phyloP scores from a whole-genome alignment of 2,797 vertebrate species.

The Parambassis ranga region DNA sequence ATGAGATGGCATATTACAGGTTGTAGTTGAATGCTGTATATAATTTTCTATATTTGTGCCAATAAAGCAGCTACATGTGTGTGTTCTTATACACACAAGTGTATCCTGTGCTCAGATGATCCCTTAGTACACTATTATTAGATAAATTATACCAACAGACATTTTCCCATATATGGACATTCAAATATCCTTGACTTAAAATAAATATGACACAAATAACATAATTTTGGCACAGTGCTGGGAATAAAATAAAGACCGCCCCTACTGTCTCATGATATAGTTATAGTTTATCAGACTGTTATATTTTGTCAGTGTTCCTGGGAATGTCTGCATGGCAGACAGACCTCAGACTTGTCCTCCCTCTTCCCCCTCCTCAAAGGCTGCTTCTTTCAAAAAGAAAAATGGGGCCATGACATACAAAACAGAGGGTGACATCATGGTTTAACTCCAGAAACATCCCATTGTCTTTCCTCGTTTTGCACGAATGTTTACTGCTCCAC shows the following conservation, averaged over 20 bases:
- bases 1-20: background rate
- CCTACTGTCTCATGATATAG: background rate
- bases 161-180: background rate
- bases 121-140: background rate
- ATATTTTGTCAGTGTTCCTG: background rate
- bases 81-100: no score
- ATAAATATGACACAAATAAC: no score
- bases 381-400: background rate
- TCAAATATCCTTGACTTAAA: background rate
- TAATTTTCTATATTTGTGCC: no score
- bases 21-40: background rate
- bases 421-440: conserved; percentile 1
- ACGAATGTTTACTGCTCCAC: background rate
- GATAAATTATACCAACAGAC: background rate
- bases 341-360: background rate
- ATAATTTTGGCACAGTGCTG: no score
- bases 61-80: no score
- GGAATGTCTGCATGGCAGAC: background rate
- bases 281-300: background rate
- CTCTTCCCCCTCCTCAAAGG: background rate
- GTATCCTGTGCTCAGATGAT: no score
- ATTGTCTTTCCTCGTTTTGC: background rate
- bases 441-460: background rate
- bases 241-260: no score
- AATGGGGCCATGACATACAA: background rate